Base-by-base conservation (phyloP, 2,888 invertebrate species). In the Rhaphigaster nebulosa region DNA sequence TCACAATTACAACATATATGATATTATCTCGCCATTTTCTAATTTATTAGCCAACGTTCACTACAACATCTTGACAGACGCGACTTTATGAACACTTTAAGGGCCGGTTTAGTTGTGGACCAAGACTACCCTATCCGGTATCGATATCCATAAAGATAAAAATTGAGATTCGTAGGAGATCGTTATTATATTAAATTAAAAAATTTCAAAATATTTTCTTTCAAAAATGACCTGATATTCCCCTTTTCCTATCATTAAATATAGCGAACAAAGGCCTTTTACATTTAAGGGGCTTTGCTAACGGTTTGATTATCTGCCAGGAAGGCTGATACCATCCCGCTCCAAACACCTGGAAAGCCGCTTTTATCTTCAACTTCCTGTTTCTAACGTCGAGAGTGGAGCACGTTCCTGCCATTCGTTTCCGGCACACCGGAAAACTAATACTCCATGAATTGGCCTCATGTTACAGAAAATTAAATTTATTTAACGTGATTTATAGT, bases 381-480 rank as follows among this genome's bases (percentile, higher is more conserved):
- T 84, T 45, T 50, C 84, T 50, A 26, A n/a, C n/a, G 84, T 45
- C 84, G 84, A 84, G 84, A 45, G 84, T 84, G 84, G 84, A 84
- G 84, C 84, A 84, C 84, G 84, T 84, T 84, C n/a, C 45, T 84
- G 84, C 84, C 84, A 84, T 84, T 84, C n/a, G 84, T 84, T 84
- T 84, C 84, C 84, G 84, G 84, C 45, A n/a, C 41, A 2, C 45
- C 84, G 45, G 41, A 84, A 84, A 84, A 50, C 45, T 45, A n/a
- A 50, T 84, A n/a, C 84, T 38, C 70, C 8, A 76, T 76, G 70
- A 76, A 76, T 3, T 23, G 38, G 70, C 34, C 38, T 76, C 70
- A 8, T 38, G 34, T 20, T 38, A 23, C 20, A 34, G 70, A 76
- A 38, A 38, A 23, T 20, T 76, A 20, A 76, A 34, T 76, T 38